These are phyloP conservation scores for Saccopteryx bilineata DNA, from an alignment of 2,113 vertebrate genomes.

Conservation along the genomic window DNA sequence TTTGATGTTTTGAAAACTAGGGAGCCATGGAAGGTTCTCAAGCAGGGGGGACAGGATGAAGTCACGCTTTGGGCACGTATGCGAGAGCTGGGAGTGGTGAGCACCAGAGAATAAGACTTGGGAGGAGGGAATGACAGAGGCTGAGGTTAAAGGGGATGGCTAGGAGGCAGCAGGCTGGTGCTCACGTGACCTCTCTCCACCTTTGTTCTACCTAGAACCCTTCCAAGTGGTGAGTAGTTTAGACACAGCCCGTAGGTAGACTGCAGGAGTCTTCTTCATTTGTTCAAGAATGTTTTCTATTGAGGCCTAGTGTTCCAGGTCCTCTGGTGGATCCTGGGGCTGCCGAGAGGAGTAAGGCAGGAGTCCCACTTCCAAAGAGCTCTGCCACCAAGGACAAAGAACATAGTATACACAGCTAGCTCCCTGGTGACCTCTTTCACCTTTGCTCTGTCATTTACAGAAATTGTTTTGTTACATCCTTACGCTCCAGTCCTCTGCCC, in stretches of 20 bases:
- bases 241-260: fast-evolving
- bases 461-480: too few relatives aligned
- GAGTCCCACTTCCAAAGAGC: background rate
- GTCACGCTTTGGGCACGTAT: too few relatives aligned
- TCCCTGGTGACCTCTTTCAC: background rate
- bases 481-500: background rate
- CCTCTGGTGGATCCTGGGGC: too few relatives aligned
- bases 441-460: background rate
- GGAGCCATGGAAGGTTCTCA: background rate
- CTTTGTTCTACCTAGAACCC: background rate
- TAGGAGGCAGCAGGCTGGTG: background rate
- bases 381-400: background rate
- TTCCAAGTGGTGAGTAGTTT: background rate
- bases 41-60: background rate
- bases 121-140: background rate
- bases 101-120: background rate
- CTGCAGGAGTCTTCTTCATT: background rate
- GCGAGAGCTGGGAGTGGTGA: background rate
- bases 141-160: too few relatives aligned
- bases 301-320: background rate
- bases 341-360: background rate
- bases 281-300: background rate
- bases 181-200: background rate
- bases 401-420: background rate
- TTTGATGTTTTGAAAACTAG: background rate